Base-by-base conservation (phyloP, 2,797 vertebrate genomes). In the Macroramphosus scolopax region DNA sequence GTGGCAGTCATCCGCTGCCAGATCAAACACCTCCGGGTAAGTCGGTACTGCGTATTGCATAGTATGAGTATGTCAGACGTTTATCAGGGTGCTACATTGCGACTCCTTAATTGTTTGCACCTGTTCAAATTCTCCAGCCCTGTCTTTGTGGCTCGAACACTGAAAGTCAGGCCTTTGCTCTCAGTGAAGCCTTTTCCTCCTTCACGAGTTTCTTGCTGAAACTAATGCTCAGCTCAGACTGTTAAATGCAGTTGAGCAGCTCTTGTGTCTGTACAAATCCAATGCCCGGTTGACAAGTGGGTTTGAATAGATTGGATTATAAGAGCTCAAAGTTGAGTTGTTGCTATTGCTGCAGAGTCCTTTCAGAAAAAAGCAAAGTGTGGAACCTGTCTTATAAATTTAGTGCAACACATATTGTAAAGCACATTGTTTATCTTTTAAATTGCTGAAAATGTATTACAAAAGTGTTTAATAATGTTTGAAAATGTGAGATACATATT, bases 1-100 rank as follows among this genome's bases (percentile, higher is more conserved):
- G 88, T 91, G 9, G 89, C 87, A 0, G 85, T 94, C 55, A 89
- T 93, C 47, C 89, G 90, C n/a, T 89, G 89, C 67, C 93, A 94
- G 80, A 88, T 94, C 52, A 91, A 92, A 79, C 91, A 93, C 59
- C 88, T 94, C 16, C 88, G 92, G 87, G 89, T 91, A 84, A 68
- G 75, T 18, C 6, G 8, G 33, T 13, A 17, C 3, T 26, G 12
- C 15, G 11, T 6, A 1, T 46, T 8, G n/a, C 28, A 17, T 8
- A 32, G 18, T n/a, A n/a, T n/a, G n/a, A 32, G 10, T 28, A 2
- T 47, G 3, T n/a, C n/a, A 50, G 26, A 30, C 25, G 13, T 36
- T 30, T 30, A 12, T 38, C 13, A 6, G 3, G 17, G 16, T 31
- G 12, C 22, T 16, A 2, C 25, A 48, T 3, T 25, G 15, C n/a